phyloP scores from a whole-genome alignment of 92 coral and sea anemone species.

The Porites cylindrica region DNA sequence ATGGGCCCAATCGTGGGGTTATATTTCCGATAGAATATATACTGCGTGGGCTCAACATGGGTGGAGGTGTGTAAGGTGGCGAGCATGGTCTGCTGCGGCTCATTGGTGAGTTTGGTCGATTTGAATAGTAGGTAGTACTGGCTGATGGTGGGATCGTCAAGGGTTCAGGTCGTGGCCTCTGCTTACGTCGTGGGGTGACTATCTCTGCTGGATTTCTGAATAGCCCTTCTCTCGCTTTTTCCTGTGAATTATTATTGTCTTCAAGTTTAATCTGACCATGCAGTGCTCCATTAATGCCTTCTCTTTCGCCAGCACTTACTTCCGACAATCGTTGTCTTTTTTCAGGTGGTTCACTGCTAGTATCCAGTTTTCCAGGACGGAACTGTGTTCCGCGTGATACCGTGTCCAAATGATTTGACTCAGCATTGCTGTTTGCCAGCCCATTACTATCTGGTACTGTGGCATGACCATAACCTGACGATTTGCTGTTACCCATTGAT shows the following conservation, averaged over 20 bases:
- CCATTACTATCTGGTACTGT: conserved; percentile 62
- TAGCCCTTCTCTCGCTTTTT: conserved; percentile 63
- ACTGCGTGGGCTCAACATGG: conserved; percentile 98
- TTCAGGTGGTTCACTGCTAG: conserved; percentile 26
- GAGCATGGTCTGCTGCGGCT: conserved; percentile 81
- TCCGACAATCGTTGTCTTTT: conserved; percentile 59
- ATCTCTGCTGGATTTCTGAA: conserved; percentile 91
- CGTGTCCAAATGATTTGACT: conserved; percentile 52
- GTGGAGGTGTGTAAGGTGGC: conserved; percentile 99
- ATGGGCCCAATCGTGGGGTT: conserved; percentile 86
- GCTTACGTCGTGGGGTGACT: conserved; percentile 88
- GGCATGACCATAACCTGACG: conserved; percentile 51
- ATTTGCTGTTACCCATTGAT: conserved; percentile 81
- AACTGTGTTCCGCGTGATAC: conserved; percentile 63
- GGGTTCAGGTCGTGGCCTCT: conserved; percentile 93
- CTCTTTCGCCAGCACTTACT: conserved; percentile 11
- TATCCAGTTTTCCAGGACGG: conserved; percentile 44
- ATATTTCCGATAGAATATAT: conserved; percentile 83
- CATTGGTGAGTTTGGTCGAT: conserved; percentile 78
- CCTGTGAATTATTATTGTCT: conserved; percentile 52
- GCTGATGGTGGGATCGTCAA: conserved; percentile 89
- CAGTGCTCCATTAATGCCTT: conserved; percentile 18
- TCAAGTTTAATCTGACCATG: conserved; percentile 25
- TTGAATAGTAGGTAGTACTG: conserved; percentile 61
- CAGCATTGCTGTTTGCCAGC: conserved; percentile 46